Evolutionary conservation across 2,888 invertebrate genomes (phyloP).

Genomic region (Chrysodeixis includens): DNA sequence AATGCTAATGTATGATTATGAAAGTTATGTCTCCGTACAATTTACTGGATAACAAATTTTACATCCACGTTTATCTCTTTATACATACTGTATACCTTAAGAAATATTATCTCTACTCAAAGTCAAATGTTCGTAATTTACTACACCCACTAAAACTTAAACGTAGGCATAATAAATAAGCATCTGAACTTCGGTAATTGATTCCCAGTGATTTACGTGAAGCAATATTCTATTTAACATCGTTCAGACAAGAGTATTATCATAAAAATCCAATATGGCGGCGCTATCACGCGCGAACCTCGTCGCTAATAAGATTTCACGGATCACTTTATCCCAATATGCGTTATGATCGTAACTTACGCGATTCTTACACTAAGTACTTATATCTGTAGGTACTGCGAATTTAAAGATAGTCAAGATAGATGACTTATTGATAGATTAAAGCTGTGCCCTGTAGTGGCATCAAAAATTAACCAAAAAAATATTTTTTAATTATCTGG

Average conservation of each 20-base stretch:
- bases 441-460: too few species aligned
- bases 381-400: not conserved
- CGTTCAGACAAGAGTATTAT: slow-evolving; percentile 37
- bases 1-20: not conserved
- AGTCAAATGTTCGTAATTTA: not conserved
- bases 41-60: too few species aligned
- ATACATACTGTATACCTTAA: not conserved
- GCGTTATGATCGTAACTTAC: slow-evolving; percentile 29
- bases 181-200: slow-evolving; percentile 20
- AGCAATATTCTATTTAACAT: slow-evolving; percentile 50
- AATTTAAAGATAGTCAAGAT: not conserved
- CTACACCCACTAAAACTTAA: not conserved
- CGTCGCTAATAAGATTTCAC: slow-evolving; percentile 40
- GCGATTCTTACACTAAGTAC: slow-evolving; percentile 25
- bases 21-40: not conserved
- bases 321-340: slow-evolving; percentile 31
- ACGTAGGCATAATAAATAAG: slow-evolving; percentile 20
- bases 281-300: slow-evolving; percentile 24
- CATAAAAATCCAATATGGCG: slow-evolving; percentile 52
- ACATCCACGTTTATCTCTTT: too few species aligned
- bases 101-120: not conserved
- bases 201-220: slow-evolving; percentile 42
- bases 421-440: too few species aligned
- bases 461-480: too few species aligned
- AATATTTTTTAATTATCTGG: too few species aligned